Evolutionary conservation across 2,888 invertebrate genomes (phyloP).

Genomic region (Dryomyza anilis): DNA sequence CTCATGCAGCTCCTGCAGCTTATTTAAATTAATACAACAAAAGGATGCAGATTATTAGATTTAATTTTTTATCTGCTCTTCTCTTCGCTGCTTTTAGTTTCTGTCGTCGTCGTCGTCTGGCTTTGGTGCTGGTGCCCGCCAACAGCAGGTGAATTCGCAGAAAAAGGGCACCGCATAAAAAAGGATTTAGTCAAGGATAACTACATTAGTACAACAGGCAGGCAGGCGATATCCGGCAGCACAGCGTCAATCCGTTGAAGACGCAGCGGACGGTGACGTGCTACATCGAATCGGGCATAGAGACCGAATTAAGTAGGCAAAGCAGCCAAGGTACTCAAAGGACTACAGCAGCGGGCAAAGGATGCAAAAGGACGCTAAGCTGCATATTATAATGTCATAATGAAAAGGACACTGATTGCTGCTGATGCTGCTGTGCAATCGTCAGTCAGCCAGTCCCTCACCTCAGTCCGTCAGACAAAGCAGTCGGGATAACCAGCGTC

Average conservation of each 20-base stretch:
- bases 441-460: no score
- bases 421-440: not conserved
- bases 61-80: not conserved
- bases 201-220: not conserved
- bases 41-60: constrained; percentile 25
- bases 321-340: not conserved
- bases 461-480: not conserved
- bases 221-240: not conserved
- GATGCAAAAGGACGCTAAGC: not conserved
- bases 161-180: not conserved
- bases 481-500: not conserved
- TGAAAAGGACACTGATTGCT: constrained; percentile 10
- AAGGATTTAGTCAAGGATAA: not conserved
- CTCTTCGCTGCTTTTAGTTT: not conserved
- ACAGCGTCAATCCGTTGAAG: no score
- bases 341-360: not conserved
- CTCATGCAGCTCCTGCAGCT: not conserved
- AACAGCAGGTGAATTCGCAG: not conserved
- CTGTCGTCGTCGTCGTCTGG: not conserved
- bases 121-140: not conserved
- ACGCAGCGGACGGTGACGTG: not conserved
- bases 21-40: constrained; percentile 22
- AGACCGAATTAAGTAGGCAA: not conserved
- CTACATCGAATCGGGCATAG: not conserved
- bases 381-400: constrained; percentile 6